phyloP scores from a whole-genome alignment of 2,113 vertebrate species.

The Cyanocitta stelleri region DNA sequence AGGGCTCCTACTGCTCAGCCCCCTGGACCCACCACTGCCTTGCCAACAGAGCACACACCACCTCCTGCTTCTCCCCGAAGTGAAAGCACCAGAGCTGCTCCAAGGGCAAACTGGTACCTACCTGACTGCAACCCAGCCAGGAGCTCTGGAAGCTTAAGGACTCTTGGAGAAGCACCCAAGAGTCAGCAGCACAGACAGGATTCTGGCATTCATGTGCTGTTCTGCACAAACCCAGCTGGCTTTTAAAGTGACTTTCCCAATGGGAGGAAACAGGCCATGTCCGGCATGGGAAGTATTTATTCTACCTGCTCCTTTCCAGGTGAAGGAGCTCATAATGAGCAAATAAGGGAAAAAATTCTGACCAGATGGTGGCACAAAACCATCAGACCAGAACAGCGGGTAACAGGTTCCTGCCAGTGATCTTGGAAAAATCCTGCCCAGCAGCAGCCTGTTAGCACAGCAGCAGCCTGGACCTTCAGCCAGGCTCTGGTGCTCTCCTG shows the following conservation, averaged over 20 bases:
- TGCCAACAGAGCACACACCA: not conserved
- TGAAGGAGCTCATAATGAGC: not conserved
- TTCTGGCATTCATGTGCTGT: not conserved
- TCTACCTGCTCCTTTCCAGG: not conserved
- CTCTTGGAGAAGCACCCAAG: not conserved
- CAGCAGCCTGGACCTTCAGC: not conserved
- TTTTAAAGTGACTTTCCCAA: not conserved
- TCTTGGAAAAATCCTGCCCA: not conserved
- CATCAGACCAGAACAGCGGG: slow-evolving; percentile 9
- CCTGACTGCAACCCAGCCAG: not conserved
- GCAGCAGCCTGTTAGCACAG: not conserved
- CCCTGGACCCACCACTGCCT: not conserved
- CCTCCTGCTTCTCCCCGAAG: not conserved
- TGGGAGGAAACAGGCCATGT: not conserved
- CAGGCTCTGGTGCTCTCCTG: not conserved
- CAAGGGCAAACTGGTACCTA: not conserved
- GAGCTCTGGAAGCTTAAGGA: not conserved
- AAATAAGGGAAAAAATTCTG: not conserved
- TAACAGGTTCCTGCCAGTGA: not conserved
- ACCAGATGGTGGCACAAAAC: slow-evolving; percentile 50
- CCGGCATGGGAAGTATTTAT: not conserved
- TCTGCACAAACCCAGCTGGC: not conserved
- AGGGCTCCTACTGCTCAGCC: not conserved
- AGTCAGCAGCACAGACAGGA: not conserved
- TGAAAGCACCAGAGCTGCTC: not conserved